Evolutionary conservation across 1,140 invertebrate genomes (phyloP).

Genomic region (Sesamia nonagrioides): DNA sequence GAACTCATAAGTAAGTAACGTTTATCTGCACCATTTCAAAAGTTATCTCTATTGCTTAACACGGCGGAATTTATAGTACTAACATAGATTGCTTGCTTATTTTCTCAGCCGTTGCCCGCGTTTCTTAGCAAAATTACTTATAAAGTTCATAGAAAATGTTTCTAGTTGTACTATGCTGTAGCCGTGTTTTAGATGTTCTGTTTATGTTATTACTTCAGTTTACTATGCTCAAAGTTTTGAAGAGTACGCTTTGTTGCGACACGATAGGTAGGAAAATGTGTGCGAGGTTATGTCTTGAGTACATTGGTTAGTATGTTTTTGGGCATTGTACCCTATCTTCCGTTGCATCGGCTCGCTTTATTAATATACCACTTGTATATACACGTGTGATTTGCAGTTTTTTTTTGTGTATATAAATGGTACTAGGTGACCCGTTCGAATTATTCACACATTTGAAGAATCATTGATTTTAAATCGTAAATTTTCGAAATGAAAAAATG

Average conservation of each 20-base stretch:
- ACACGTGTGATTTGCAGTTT: too few species aligned
- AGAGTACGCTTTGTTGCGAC: neutral
- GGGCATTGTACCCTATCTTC: too few species aligned
- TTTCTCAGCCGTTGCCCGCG: constrained; percentile 17
- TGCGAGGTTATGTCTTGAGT: neutral
- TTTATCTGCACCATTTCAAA: constrained; percentile 18
- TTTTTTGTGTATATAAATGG: too few species aligned
- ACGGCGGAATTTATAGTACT: constrained; percentile 21
- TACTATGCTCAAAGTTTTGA: constrained; percentile 8
- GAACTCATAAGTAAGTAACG: neutral
- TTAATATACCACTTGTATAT: too few species aligned
- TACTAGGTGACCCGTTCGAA: too few species aligned
- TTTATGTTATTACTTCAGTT: constrained; percentile 19
- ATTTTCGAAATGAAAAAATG: too few species aligned
- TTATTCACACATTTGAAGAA: too few species aligned
- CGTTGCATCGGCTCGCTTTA: too few species aligned
- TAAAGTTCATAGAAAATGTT: constrained; percentile 29
- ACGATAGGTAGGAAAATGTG: neutral
- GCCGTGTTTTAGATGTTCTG: constrained; percentile 11
- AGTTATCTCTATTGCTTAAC: constrained; percentile 10
- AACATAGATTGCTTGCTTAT: constrained; percentile 34
- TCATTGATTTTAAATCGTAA: too few species aligned
- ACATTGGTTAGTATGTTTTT: neutral
- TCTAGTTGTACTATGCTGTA: constrained; percentile 5
- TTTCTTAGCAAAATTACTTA: constrained; percentile 32